A percentile compares a stretch with the other conserved stretches of the same genome.
These are phyloP conservation scores for Drosophila anceps DNA, from an alignment of 2,888 invertebrate species.

Conservation along the genomic window DNA sequence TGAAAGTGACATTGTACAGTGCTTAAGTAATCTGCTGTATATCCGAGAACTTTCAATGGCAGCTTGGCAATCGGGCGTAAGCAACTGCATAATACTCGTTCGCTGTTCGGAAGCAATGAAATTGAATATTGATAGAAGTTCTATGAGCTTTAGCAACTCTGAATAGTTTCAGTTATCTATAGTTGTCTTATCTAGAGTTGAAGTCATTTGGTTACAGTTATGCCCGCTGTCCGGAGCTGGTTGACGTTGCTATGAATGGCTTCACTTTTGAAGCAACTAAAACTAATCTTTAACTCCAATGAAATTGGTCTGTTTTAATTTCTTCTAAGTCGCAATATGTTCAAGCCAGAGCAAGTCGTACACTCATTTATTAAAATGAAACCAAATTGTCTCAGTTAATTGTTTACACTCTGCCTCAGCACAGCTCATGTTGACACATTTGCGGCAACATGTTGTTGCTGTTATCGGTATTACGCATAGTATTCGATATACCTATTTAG, in stretches of 20 bases:
- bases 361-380: background rate
- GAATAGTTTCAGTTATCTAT: too few relatives aligned
- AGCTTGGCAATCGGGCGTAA: background rate
- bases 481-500: conserved; percentile 35
- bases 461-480: background rate
- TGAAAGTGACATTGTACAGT: conserved; percentile 48
- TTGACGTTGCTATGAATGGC: too few relatives aligned
- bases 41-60: background rate
- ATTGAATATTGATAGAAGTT: too few relatives aligned
- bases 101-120: background rate
- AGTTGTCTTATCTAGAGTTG: too few relatives aligned
- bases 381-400: background rate
- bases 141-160: too few relatives aligned
- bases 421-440: background rate
- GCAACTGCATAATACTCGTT: background rate
- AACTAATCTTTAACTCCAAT: too few relatives aligned
- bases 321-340: background rate
- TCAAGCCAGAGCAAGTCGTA: background rate
- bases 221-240: too few relatives aligned
- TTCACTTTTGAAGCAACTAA: too few relatives aligned
- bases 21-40: conserved; percentile 8
- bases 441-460: too few relatives aligned
- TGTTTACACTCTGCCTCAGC: background rate
- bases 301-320: background rate
- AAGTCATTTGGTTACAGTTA: too few relatives aligned